Evolutionary conservation across 2,888 invertebrate genomes (phyloP).

Genomic region (Atrina japonica): DNA sequence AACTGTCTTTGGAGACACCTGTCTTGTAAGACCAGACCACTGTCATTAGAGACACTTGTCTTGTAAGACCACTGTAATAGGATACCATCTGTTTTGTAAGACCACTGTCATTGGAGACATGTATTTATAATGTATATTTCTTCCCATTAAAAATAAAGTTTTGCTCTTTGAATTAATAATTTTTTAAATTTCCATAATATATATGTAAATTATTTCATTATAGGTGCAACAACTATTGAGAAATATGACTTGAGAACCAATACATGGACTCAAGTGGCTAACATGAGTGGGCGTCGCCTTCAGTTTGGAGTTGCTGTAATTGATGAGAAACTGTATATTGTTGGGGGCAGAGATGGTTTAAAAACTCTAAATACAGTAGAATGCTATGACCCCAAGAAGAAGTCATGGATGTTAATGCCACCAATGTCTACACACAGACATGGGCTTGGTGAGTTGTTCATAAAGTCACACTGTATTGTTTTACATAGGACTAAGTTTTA

Average conservation of each 20-base stretch:
- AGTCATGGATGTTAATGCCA: constrained; percentile 89
- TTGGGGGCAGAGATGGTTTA: constrained; percentile 95
- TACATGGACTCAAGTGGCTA: constrained; percentile 88
- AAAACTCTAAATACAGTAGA: constrained; percentile 87
- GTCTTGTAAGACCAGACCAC: no score
- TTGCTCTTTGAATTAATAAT: no score
- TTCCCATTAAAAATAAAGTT: no score
- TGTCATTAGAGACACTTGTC: no score
- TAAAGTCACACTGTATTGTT: constrained; percentile 15
- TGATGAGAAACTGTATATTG: constrained; percentile 88
- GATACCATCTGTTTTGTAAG: no score
- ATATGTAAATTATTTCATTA: no score
- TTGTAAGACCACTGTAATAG: no score
- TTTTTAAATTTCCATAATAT: no score
- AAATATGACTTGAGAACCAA: constrained; percentile 92
- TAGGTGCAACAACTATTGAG: constrained; percentile 94
- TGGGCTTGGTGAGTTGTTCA: constrained; percentile 81
- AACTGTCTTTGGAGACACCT: no score
- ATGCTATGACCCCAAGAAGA: constrained; percentile 82
- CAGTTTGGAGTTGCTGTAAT: constrained; percentile 94
- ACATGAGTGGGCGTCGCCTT: constrained; percentile 90
- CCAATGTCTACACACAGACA: constrained; percentile 94
- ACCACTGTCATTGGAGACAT: no score
- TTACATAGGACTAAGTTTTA: background rate
- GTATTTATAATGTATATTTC: no score